Evolutionary conservation across 2,113 vertebrate species (phyloP).

Genomic region (Sturnus vulgaris): DNA sequence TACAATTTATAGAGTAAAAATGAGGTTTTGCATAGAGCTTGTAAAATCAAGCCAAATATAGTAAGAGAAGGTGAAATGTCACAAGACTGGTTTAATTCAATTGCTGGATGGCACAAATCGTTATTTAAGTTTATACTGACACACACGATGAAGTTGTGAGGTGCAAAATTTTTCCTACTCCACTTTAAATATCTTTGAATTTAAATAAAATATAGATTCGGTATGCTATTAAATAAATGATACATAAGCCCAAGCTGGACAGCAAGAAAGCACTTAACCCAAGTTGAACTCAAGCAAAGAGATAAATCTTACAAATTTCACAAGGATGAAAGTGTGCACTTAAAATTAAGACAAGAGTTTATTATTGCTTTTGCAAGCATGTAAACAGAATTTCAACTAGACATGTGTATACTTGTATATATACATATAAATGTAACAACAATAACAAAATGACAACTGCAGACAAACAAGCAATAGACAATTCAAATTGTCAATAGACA

Average conservation of each 20-base stretch:
- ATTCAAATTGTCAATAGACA: neutral
- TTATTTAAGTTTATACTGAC: neutral
- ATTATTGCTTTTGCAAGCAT: neutral
- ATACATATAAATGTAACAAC: neutral
- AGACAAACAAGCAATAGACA: neutral
- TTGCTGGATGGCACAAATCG: neutral
- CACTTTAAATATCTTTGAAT: neutral
- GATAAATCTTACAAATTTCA: neutral
- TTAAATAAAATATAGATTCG: neutral
- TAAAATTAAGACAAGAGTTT: neutral
- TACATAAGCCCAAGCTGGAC: neutral
- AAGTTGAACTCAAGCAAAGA: neutral
- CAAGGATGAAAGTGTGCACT: neutral
- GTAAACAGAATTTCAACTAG: neutral
- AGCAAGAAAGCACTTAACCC: neutral
- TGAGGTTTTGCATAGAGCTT: neutral
- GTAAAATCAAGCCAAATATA: neutral
- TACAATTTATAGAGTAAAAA: neutral
- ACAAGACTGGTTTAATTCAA: neutral
- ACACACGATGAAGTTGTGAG: neutral
- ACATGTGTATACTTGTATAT: neutral
- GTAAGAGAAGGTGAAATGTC: neutral
- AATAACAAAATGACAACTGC: neutral
- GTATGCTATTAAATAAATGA: neutral
- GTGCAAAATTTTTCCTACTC: neutral